A percentile compares a stretch with the other conserved stretches of the same genome.
phyloP scores from a whole-genome alignment of 2,113 vertebrate genomes.

The Ailuropoda melanoleuca region DNA sequence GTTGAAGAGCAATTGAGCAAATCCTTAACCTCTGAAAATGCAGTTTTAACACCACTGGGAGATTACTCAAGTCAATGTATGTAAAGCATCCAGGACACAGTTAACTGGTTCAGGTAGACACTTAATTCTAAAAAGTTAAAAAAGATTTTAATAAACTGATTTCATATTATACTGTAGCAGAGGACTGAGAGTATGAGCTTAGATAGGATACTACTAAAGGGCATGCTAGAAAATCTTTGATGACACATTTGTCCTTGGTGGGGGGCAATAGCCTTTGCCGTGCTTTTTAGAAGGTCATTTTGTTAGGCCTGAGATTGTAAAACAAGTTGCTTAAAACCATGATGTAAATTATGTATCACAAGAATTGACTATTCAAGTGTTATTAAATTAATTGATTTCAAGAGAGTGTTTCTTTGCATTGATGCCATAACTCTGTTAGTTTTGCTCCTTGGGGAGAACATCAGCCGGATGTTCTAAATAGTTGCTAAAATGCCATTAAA shows the following conservation, averaged over 20 bases:
- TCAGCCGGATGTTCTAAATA: not conserved
- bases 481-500: not conserved
- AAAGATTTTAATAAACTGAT: not conserved
- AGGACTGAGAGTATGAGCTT: not conserved
- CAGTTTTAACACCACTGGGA: not conserved
- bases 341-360: not conserved
- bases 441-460: not conserved
- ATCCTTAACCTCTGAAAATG: not conserved
- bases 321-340: constrained; percentile 26
- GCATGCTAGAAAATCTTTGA: not conserved
- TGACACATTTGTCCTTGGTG: not conserved
- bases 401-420: not conserved
- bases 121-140: not conserved
- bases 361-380: not conserved
- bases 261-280: too few relatives aligned
- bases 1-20: not conserved
- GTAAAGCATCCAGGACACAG: not conserved
- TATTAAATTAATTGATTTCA: constrained; percentile 28
- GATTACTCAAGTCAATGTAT: not conserved
- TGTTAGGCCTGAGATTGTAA: not conserved
- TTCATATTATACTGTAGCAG: not conserved
- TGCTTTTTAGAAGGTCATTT: not conserved
- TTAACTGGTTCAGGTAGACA: not conserved
- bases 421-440: not conserved
- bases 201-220: not conserved